Evolutionary conservation across 1,140 invertebrate genomes (phyloP), one percentile per base, ranked within the genome.

Genomic region (Apis florea): DNA sequence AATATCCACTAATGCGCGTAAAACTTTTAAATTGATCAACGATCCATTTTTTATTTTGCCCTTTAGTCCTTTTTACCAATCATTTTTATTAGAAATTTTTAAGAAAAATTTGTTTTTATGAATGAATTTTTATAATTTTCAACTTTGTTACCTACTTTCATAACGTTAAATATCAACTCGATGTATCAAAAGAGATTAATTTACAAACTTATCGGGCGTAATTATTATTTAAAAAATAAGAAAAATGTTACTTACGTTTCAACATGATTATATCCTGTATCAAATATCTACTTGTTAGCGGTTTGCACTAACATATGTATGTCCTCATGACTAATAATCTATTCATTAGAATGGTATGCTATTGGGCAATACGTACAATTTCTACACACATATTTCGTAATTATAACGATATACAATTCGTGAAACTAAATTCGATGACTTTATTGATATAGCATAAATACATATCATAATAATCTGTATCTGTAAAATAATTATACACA

Each of bases 311-410:
- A n/a, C n/a, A 8, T 40, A 66, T 5, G 19, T 47, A n/a, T 47
- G 17, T 47, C 31, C 31, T 40, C 5, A 6, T 67, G 64, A 67
- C 40, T 67, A n/a, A 67, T 67, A 12, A 67, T 21, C 24, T 58
- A 72, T 72, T 72, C 31, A 47, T 72, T 72, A 59, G 21, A 40
- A 59, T 72, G 21, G 21, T 12, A 47, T 47, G 17, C 10, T 40
- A 58, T 5, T n/a, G 70, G 47, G 31, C 47, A 47, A 72, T 47
- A 59, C 54, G 31, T 10, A 17, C 4, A 72, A 59, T 72, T 72
- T 58, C 70, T 59, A 21, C 70, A 54, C 24, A 72, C 70, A 54
- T 47, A 59, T 11, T 72, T 59, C n/a, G 31, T 59, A 72, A 72
- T 72, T 59, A 72, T 47, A 72, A 72, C 54, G 31, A 72, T 21